Percentiles rank a stretch among this genome's conserved stretches.
Evolutionary conservation across 2,113 vertebrate genomes (phyloP).

Genomic region (Mustelus asterias): DNA sequence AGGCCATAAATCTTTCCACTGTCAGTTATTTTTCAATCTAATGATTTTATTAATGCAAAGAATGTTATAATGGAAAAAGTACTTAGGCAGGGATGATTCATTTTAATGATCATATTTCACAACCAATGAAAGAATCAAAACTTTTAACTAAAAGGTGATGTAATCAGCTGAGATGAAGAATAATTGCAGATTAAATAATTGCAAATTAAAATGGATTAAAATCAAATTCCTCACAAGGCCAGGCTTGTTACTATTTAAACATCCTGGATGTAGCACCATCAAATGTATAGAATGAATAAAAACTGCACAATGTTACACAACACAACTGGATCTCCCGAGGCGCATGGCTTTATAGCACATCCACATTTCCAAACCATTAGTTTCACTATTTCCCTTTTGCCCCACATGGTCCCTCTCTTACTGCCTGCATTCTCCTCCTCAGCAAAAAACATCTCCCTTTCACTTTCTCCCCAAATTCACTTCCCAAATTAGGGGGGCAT

Average conservation of each 20-base stretch:
- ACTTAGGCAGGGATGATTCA: background rate
- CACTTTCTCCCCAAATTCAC: background rate
- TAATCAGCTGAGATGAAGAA: background rate
- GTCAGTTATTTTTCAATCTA: background rate
- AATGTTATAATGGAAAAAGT: background rate
- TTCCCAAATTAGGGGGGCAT: too few species aligned
- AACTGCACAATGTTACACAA: background rate
- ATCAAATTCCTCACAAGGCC: conserved; percentile 13
- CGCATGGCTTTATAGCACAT: background rate
- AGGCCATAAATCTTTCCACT: background rate
- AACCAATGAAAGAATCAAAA: background rate
- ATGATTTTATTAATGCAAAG: background rate
- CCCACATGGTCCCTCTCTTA: background rate
- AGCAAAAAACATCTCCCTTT: background rate
- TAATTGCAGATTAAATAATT: conserved; percentile 21
- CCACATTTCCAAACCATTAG: background rate
- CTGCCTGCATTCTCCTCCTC: background rate
- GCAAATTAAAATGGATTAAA: too few species aligned
- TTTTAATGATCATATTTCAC: background rate
- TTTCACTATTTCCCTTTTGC: background rate
- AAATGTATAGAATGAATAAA: background rate
- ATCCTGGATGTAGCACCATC: background rate
- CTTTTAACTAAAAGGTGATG: background rate
- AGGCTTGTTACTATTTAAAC: background rate
- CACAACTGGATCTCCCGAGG: background rate